A percentile compares a stretch with the other conserved stretches of the same genome.
Conservation (phyloP, 2,797 vertebrate genomes). For the Sebastes kiyomatsui region DNA sequence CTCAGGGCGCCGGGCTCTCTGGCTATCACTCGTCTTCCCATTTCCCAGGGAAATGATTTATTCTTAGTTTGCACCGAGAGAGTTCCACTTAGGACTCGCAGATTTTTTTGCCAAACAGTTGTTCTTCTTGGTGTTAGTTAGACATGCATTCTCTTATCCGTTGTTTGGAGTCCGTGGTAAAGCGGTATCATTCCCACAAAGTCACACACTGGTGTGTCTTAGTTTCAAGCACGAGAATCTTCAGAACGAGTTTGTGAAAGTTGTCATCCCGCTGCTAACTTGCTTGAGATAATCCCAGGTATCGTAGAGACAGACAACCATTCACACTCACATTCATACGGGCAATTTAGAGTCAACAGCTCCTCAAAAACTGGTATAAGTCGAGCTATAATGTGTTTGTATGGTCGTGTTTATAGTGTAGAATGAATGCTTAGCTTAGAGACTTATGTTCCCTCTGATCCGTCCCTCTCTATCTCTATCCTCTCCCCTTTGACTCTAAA, state of each 20-base stretch:
- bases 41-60: background rate
- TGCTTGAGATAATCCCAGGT: background rate
- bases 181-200: no score
- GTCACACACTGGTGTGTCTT: no score
- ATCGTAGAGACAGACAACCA: no score
- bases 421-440: background rate
- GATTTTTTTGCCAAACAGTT: background rate
- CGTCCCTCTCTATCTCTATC: background rate
- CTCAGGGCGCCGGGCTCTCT: background rate
- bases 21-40: background rate
- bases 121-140: no score
- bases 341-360: no score
- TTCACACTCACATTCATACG: no score
- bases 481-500: background rate
- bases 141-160: no score
- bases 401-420: background rate
- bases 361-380: background rate
- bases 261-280: background rate
- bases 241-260: background rate
- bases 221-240: background rate
- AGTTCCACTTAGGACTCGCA: background rate
- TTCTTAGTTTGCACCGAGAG: background rate
- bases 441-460: background rate
- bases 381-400: no score
- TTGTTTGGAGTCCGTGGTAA: no score